Evolutionary conservation across 2,797 vertebrate genomes (phyloP).

Genomic region (Gymnodraco acuticeps): DNA sequence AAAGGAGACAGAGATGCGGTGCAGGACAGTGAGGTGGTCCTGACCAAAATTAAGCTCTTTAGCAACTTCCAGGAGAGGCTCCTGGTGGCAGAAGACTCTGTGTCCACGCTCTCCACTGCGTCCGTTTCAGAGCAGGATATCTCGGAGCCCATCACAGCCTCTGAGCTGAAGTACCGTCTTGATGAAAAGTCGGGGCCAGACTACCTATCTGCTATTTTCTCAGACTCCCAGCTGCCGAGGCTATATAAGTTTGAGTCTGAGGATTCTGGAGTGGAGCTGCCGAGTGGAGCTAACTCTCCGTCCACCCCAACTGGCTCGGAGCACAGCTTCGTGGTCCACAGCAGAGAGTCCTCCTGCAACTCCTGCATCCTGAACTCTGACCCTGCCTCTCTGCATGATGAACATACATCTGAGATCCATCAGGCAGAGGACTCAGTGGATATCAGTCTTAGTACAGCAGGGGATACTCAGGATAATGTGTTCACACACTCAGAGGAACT

Average conservation of each 20-base stretch:
- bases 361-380: conserved; percentile 82
- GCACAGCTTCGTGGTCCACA: conserved; percentile 91
- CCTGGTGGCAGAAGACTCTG: conserved; percentile 59
- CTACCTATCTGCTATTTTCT: conserved; percentile 77
- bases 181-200: conserved; percentile 58
- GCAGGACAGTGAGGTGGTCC: conserved; percentile 86
- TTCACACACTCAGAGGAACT: conserved; percentile 24
- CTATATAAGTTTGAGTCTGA: conserved; percentile 91
- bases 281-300: conserved; percentile 89
- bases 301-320: conserved; percentile 88
- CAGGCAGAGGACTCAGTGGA: conserved; percentile 33
- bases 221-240: conserved; percentile 80
- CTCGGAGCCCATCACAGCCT: conserved; percentile 37
- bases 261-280: conserved; percentile 90
- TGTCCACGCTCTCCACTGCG: conserved; percentile 66
- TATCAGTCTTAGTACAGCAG: not conserved
- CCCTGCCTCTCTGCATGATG: conserved; percentile 64
- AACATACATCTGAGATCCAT: conserved; percentile 65
- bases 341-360: conserved; percentile 89
- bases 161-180: conserved; percentile 40
- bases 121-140: conserved; percentile 67
- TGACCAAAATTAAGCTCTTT: conserved; percentile 91
- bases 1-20: conserved; percentile 81
- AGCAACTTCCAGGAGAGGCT: conserved; percentile 76
- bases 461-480: conserved; percentile 15